Evolutionary conservation across 2,113 vertebrate species (phyloP).

Genomic region (Myotis yumanensis): DNA sequence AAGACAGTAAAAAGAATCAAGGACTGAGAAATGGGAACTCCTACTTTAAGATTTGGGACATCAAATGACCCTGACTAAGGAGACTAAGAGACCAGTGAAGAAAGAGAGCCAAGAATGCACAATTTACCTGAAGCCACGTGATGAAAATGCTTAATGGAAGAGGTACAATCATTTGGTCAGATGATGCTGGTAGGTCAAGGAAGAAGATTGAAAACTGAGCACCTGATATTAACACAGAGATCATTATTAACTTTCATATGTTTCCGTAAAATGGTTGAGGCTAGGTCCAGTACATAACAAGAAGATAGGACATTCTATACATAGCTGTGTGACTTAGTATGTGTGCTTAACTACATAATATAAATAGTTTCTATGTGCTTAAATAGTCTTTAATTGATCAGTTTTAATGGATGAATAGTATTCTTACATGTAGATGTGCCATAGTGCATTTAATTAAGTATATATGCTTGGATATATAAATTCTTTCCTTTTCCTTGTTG

Average conservation of each 20-base stretch:
- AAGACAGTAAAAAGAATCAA: neutral
- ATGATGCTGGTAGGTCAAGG: neutral
- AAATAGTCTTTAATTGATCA: neutral
- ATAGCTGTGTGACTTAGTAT: neutral
- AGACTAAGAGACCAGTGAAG: neutral
- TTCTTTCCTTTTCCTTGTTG: neutral
- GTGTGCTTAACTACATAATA: neutral
- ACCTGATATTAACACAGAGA: neutral
- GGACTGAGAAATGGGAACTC: neutral
- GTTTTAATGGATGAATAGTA: neutral
- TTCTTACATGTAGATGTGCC: neutral
- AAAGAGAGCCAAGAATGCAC: neutral
- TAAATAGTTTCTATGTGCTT: neutral
- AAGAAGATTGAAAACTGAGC: neutral
- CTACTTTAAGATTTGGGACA: neutral
- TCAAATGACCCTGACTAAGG: neutral
- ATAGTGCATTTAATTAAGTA: neutral
- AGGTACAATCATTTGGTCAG: neutral
- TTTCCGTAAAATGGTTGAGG: neutral
- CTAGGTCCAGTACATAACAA: neutral
- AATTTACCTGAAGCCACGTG: neutral
- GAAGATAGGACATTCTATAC: neutral
- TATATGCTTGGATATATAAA: neutral
- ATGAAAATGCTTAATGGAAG: neutral
- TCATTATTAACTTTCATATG: neutral